Conservation (phyloP, 2,888 invertebrate genomes). For the Lordiphosa fenestrarum region DNA sequence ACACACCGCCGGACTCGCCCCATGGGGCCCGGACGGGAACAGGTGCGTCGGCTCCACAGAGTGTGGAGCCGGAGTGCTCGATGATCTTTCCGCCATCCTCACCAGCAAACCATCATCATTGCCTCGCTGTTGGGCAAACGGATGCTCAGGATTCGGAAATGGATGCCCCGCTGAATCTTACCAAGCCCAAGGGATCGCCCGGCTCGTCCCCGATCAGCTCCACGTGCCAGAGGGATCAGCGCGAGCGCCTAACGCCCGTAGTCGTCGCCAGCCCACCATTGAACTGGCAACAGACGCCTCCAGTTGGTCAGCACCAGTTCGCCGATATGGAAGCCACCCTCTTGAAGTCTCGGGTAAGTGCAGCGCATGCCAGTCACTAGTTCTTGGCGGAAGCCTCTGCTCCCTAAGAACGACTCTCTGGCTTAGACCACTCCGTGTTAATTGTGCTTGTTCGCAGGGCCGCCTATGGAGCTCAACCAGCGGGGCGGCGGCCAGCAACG, state of each 20-base stretch:
- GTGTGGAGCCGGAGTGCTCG: constrained; percentile 10
- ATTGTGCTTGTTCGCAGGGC: constrained; percentile 59
- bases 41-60: background rate
- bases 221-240: constrained; percentile 25
- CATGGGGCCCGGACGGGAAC: constrained; percentile 10
- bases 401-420: too few relatives aligned
- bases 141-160: constrained; percentile 86
- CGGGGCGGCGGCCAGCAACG: constrained; percentile 13
- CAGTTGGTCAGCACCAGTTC: constrained; percentile 78
- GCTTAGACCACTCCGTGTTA: background rate
- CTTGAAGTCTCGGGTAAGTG: constrained; percentile 71
- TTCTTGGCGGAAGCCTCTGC: too few relatives aligned
- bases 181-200: constrained; percentile 89
- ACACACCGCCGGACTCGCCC: constrained; percentile 62
- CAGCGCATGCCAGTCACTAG: too few relatives aligned
- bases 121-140: constrained; percentile 10
- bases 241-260: constrained; percentile 39
- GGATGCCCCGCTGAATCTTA: constrained; percentile 93
- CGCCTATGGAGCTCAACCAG: constrained; percentile 77
- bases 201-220: constrained; percentile 80
- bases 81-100: constrained; percentile 32
- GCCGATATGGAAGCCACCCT: constrained; percentile 82
- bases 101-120: constrained; percentile 24
- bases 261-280: constrained; percentile 48
- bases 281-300: constrained; percentile 55